Percentiles rank a stretch among this genome's conserved stretches.
Evolutionary conservation across 2,888 invertebrate species (phyloP).

Genomic region (Eulithis testata): DNA sequence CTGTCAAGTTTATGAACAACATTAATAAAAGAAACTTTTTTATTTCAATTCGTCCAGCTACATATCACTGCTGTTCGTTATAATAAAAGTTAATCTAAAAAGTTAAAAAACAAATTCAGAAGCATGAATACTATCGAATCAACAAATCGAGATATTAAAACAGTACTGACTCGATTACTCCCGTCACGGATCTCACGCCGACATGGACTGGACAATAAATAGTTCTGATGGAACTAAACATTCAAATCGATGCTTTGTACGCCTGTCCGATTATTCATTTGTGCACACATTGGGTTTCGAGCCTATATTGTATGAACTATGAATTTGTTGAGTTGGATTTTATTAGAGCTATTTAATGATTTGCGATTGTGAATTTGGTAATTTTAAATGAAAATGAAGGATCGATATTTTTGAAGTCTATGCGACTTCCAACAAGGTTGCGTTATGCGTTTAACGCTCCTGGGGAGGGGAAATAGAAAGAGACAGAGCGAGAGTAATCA

Average conservation of each 20-base stretch:
- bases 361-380: neutral
- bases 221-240: constrained; percentile 47
- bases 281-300: constrained; percentile 24
- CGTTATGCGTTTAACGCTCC: no score
- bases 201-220: constrained; percentile 32
- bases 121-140: constrained; percentile 22
- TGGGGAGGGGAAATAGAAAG: no score
- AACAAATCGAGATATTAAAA: constrained; percentile 31
- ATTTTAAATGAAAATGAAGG: neutral
- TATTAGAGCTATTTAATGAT: neutral
- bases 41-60: neutral
- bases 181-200: constrained; percentile 44
- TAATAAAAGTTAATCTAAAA: neutral
- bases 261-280: constrained; percentile 49
- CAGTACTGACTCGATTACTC: constrained; percentile 39
- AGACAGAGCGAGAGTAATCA: no score
- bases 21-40: no score
- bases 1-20: no score
- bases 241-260: constrained; percentile 52
- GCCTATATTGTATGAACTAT: constrained; percentile 27
- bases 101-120: constrained; percentile 4
- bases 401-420: neutral
- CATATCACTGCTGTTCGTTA: no score
- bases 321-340: constrained; percentile 19
- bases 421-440: no score